Conservation (phyloP, 2,888 invertebrate genomes). For the Tenthredo scrophulariae region DNA sequence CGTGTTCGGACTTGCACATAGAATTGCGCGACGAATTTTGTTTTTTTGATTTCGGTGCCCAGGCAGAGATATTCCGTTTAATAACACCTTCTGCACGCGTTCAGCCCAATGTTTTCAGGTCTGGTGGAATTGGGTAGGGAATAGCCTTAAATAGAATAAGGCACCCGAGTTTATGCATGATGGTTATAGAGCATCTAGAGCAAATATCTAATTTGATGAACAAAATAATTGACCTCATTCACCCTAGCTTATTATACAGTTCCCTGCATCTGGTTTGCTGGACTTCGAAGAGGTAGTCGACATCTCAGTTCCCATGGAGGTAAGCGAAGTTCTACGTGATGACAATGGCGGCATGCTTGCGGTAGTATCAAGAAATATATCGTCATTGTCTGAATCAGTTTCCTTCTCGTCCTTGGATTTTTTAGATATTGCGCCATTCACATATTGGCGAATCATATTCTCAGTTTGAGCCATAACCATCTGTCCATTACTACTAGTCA, state of each 20-base stretch:
- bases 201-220: neutral
- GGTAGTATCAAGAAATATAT: constrained; percentile 75
- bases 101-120: too few relatives aligned
- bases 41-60: too few relatives aligned
- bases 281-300: constrained; percentile 53
- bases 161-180: neutral
- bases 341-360: constrained; percentile 67
- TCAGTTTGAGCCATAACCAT: constrained; percentile 63
- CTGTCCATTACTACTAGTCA: constrained; percentile 63
- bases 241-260: constrained; percentile 48
- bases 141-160: too few relatives aligned
- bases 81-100: too few relatives aligned
- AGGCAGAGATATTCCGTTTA: too few relatives aligned
- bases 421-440: constrained; percentile 61
- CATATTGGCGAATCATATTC: constrained; percentile 71
- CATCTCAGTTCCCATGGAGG: constrained; percentile 66
- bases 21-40: too few relatives aligned
- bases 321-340: constrained; percentile 68
- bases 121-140: too few relatives aligned
- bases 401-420: constrained; percentile 62
- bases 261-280: constrained; percentile 45
- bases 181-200: neutral
- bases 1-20: too few relatives aligned
- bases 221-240: neutral
- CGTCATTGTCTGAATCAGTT: constrained; percentile 73